Conservation (phyloP, 2,113 vertebrate genomes). For the Tamias sibiricus region DNA sequence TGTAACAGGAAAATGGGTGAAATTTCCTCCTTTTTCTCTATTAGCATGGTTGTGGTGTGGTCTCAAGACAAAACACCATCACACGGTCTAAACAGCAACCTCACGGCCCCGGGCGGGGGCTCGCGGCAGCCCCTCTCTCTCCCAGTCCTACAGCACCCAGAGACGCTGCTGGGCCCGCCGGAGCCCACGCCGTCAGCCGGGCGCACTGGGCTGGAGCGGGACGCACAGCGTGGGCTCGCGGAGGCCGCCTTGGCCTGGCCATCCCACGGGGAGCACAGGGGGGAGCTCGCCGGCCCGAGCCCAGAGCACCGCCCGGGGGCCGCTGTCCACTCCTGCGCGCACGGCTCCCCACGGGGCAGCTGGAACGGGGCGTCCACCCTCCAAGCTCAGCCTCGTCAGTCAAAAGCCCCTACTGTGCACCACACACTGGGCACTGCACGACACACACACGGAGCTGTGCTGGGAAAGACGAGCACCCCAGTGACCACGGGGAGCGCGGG, state of each 20-base stretch:
- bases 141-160: not conserved
- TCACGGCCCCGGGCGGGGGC: not conserved
- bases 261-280: not conserved
- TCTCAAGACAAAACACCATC: not conserved
- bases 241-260: no score
- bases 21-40: not conserved
- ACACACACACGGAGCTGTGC: accelerated
- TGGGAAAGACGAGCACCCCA: no score
- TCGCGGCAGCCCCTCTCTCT: not conserved
- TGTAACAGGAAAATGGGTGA: not conserved
- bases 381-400: not conserved
- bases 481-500: no score
- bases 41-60: accelerated
- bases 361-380: not conserved
- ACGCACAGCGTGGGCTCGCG: no score
- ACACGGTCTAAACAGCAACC: accelerated
- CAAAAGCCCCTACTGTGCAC: not conserved
- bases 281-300: no score
- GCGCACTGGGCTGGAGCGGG: no score
- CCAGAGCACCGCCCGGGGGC: no score
- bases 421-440: accelerated
- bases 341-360: not conserved
- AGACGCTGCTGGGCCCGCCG: not conserved
- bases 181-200: no score
- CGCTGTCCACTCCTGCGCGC: not conserved